Base-by-base conservation (phyloP, 2,113 vertebrate species). In the Ailuropoda melanoleuca region DNA sequence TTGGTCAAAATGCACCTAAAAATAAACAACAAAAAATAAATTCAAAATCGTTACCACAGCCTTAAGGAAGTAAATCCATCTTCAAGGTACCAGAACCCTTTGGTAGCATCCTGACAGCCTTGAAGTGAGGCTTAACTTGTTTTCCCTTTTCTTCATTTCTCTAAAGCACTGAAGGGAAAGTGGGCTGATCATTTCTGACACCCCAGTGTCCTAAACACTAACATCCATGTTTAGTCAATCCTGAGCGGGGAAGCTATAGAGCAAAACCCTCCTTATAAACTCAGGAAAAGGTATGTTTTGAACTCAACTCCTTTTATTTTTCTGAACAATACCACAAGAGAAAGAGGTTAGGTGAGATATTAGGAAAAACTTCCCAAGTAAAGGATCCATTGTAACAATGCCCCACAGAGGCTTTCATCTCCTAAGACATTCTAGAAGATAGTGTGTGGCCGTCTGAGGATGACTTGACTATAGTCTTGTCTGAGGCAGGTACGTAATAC, bases 1-100 rank as follows among this genome's bases (percentile, higher is more conserved):
- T 53, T 99, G 99, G 88, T 99, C 99, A 97, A 99, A 99, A 97
- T 99, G 98, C 53, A 99, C 99, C 99, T 99, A 98, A 11, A 98
- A 97, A 60, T 68, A 43, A 81, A 84, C 17, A 62, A 48, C 8
- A 48, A 86, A 75, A 53, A 78, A 85, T 50, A 53, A 62, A 56
- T 94, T 81, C 18, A 77, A 97, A 93, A 89, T 70, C 55, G 62
- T 92, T 89, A 56, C 74, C 31, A 77, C 1, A 92, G 53, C 19
- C 24, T 24, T 87, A 89, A 95, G 72, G 84, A 78, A 62, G 37
- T 48, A 88, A 92, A 64, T 39, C 78, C 56, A 90, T 75, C 39
- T 62, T 78, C 34, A 66, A 93, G 48, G 48, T 23, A 17, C 34
- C 48, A 70, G 56, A 70, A 87, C 24, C n/a, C 8, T 55, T 29